Evolutionary conservation across 1,140 invertebrate genomes (phyloP), one percentile per base, ranked within the genome.

Genomic region (Sycobia sp.): DNA sequence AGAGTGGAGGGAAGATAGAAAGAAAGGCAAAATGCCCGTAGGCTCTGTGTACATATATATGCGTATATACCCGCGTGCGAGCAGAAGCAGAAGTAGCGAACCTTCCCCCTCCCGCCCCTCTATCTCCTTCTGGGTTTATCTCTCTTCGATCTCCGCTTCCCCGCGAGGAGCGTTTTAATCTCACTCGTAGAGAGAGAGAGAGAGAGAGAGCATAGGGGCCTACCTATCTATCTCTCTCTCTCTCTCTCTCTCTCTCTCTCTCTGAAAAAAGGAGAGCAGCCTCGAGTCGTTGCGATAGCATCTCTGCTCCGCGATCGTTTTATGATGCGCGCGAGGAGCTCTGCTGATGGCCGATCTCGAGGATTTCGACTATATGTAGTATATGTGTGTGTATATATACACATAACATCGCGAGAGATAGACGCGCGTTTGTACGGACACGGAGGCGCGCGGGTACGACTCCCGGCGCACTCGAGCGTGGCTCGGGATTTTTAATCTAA

Each of bases 401-500:
- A n/a, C n/a, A n/a, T n/a, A n/a, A n/a, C n/a, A n/a, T n/a, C n/a
- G n/a, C n/a, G n/a, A n/a, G n/a, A n/a, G n/a, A n/a, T n/a, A n/a
- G n/a, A n/a, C n/a, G n/a, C n/a, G n/a, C n/a, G n/a, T n/a, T n/a
- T n/a, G n/a, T n/a, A n/a, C n/a, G n/a, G n/a, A n/a, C n/a, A n/a
- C n/a, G n/a, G n/a, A n/a, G n/a, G n/a, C n/a, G n/a, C n/a, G n/a
- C n/a, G n/a, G n/a, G n/a, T n/a, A n/a, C n/a, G n/a, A n/a, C n/a
- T n/a, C n/a, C n/a, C n/a, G n/a, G 29, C 29, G 29, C 29, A 11
- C 29, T 4, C 29, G 29, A 32, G 29, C 29, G 22, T 39, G 22
- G 23, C 36, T 27, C 3, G 61, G 53, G 38, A 43, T 64, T n/a
- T n/a, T 57, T 64, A 64, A 64, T 64, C 54, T 64, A 64, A 64